Percentiles rank a stretch among this genome's conserved stretches.
Conservation (phyloP, 2,888 invertebrate genomes). For the Cacoxenus indagator region DNA sequence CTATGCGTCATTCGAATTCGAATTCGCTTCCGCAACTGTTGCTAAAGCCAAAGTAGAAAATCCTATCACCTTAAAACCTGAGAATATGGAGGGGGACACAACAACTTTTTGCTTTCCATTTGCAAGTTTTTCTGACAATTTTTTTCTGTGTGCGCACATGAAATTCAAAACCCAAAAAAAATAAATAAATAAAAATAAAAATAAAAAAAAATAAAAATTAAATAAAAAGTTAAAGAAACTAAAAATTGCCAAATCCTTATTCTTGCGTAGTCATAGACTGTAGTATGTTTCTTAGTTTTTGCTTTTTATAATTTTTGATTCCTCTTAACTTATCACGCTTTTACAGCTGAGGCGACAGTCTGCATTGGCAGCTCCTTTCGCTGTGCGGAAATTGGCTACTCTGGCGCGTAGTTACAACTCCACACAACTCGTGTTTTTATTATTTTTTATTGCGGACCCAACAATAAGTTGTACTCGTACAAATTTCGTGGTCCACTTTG, state of each 20-base stretch:
- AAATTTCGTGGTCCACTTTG: conserved; percentile 61
- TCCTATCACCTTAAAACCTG: conserved; percentile 23
- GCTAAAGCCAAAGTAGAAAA: conserved; percentile 43
- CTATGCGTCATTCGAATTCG: too few relatives aligned
- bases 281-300: conserved; percentile 52
- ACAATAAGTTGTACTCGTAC: conserved; percentile 57
- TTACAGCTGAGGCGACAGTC: neutral
- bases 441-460: neutral
- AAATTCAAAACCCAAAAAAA: conserved; percentile 26
- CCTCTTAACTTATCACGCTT: conserved; percentile 49
- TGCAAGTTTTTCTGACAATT: conserved; percentile 52
- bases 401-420: conserved; percentile 29
- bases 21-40: conserved; percentile 48
- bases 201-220: too few relatives aligned
- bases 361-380: neutral
- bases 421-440: conserved; percentile 6
- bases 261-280: too few relatives aligned
- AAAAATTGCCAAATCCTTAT: too few relatives aligned
- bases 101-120: conserved; percentile 42
- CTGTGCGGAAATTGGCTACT: too few relatives aligned
- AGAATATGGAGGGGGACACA: conserved; percentile 40
- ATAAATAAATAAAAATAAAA: too few relatives aligned
- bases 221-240: too few relatives aligned
- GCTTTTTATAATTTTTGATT: conserved; percentile 63
- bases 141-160: conserved; percentile 45